Conservation (phyloP, 2,797 vertebrate genomes). For the Muraenolepis orangiensis region DNA sequence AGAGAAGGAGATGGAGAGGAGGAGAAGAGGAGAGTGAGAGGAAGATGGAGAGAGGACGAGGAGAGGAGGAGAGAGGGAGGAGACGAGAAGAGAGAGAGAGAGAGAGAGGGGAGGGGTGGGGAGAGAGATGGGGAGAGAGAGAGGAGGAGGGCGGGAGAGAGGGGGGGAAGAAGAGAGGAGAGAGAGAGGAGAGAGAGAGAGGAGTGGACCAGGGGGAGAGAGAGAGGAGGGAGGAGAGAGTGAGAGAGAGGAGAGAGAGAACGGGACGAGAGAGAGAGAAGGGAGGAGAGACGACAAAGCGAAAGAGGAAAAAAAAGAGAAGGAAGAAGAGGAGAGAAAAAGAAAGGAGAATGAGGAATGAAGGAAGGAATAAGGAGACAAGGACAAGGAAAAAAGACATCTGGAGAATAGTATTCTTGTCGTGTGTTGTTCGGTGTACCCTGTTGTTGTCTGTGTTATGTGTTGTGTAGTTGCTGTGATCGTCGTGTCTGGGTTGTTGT, state of each 20-base stretch:
- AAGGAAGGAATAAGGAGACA: too few species aligned
- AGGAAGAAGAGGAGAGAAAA: too few species aligned
- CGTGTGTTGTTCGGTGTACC: too few species aligned
- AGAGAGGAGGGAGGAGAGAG: background rate
- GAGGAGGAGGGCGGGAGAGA: constrained; percentile 34
- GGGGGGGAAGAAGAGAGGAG: constrained; percentile 10
- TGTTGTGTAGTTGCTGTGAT: too few species aligned
- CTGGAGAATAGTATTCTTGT: too few species aligned
- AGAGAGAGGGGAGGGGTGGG: background rate
- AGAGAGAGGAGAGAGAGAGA: constrained; percentile 8
- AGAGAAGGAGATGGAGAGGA: background rate
- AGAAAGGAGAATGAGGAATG: too few species aligned
- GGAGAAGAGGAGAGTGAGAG: constrained; percentile 2
- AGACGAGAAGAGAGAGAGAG: constrained; percentile 4
- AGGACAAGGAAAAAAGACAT: too few species aligned
- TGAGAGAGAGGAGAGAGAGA: background rate
- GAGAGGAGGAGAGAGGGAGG: background rate
- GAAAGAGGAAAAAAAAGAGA: too few species aligned
- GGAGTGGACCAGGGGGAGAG: background rate
- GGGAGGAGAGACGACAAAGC: too few species aligned
- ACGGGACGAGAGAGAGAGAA: background rate
- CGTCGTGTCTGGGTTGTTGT: too few species aligned
- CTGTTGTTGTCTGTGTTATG: too few species aligned
- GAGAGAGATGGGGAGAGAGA: constrained; percentile 32
- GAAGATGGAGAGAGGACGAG: constrained; percentile 13